Evolutionary conservation across 2,797 vertebrate species (phyloP), one percentile per base, ranked within the genome.

Genomic region (Limosa lapponica): DNA sequence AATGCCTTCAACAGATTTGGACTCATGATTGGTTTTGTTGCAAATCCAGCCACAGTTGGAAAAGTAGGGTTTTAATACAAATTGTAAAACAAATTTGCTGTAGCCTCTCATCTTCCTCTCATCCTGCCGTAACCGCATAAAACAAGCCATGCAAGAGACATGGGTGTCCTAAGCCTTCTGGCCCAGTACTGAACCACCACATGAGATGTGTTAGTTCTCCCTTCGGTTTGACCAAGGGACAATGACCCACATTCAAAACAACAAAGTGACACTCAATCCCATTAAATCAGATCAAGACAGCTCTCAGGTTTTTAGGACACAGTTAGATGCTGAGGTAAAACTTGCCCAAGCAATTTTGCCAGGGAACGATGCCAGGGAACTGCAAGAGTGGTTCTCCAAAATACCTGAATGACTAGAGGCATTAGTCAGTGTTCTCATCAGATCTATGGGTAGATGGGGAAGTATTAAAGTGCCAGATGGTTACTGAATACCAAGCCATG

Each of bases 361-460:
- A 93, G 49, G 41, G 58, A 93, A 82, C 0, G 0, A 62, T 24
- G 67, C 71, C 89, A 95, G 32, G 39, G 20, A 94, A 65, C 41
- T 44, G 32, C 62, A 75, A 52, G 36, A 58, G 16, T 41, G n/a
- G 43, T 7, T 91, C 61, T 87, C 59, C 32, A 37, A 82, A 70
- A 28, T 22, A 80, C 71, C 36, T 87, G 82, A 91, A 90, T 41
- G 82, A 81, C 69, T 16, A n/a, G 36, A 77, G 46, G 52, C 30
- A 81, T 11, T 28, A 41, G 46, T 48, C 0, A 0, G 64, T 36
- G 37, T 14, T 55, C 87, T 20, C 10, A 11, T 71, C 74, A 71
- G 36, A 82, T 36, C 78, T 37, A 20, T 0, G 0, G 48, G 59
- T 71, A 93, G 62, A 55, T 25, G 0, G 0, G 23, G 37, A 88